Conservation (phyloP, 2,888 invertebrate species). For the Caenorhabditis japonica region DNA sequence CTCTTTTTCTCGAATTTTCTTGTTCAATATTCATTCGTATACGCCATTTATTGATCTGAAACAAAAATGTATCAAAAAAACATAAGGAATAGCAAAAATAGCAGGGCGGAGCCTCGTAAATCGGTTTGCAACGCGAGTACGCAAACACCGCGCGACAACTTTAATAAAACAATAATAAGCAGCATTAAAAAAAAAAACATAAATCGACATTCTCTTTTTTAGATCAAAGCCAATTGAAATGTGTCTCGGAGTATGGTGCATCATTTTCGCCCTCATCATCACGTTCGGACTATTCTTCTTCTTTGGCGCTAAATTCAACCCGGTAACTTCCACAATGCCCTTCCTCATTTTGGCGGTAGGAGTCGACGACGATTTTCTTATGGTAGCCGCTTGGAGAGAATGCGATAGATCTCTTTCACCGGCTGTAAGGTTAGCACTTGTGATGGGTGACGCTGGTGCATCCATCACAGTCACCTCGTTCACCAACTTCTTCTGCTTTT, state of each 20-base stretch:
- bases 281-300: constrained; percentile 76
- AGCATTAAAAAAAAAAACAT: no score
- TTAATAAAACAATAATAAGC: no score
- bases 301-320: constrained; percentile 74
- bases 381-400: constrained; percentile 76
- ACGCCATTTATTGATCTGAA: no score
- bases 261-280: constrained; percentile 71
- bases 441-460: constrained; percentile 77
- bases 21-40: no score
- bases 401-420: constrained; percentile 64
- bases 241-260: constrained; percentile 74
- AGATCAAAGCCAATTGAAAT: constrained; percentile 76
- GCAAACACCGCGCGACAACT: no score
- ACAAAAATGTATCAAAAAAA: no score
- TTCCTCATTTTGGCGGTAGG: constrained; percentile 75
- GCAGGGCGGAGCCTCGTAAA: no score
- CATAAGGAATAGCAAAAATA: no score
- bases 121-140: no score
- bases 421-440: constrained; percentile 63
- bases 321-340: constrained; percentile 76
- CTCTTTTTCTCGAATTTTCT: no score
- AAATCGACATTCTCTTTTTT: constrained; percentile 8
- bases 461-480: constrained; percentile 76
- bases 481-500: constrained; percentile 77
- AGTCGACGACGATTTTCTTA: constrained; percentile 76